These are phyloP conservation scores for Cyrtodaria siliqua DNA, from an alignment of 2,888 invertebrate genomes.

Conservation along the genomic window DNA sequence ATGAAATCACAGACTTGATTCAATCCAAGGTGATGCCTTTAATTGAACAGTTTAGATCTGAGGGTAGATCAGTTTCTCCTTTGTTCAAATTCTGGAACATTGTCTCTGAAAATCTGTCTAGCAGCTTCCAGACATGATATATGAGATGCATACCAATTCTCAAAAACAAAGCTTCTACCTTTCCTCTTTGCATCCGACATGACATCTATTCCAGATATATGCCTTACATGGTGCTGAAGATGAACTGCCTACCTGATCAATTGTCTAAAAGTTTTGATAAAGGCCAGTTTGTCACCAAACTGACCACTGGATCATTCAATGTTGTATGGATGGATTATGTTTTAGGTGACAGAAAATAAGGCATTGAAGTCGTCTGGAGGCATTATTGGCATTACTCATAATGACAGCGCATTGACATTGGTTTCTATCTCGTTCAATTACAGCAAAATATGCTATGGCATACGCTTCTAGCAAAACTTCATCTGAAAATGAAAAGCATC, in stretches of 20 bases:
- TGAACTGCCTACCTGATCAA: slow-evolving; percentile 1
- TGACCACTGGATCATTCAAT: slow-evolving; percentile 1
- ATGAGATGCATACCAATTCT: slow-evolving; percentile 1
- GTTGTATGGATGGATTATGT: slow-evolving; percentile 21
- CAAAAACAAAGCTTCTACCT: slow-evolving; percentile 11
- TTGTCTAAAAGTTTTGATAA: background rate
- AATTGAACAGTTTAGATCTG: slow-evolving; percentile 13
- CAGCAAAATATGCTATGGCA: slow-evolving; percentile 11
- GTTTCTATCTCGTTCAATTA: slow-evolving; percentile 9
- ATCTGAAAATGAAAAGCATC: background rate
- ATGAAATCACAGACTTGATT: too few relatives aligned
- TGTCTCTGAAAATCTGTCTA: slow-evolving; percentile 8
- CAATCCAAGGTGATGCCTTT: too few relatives aligned
- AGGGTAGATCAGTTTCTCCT: slow-evolving; percentile 19
- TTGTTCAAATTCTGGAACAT: slow-evolving; percentile 30
- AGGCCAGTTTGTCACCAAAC: slow-evolving; percentile 2
- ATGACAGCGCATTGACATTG: slow-evolving; percentile 10
- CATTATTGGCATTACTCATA: slow-evolving; percentile 24
- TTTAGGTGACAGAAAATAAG: slow-evolving; percentile 34
- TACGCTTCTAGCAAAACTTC: background rate
- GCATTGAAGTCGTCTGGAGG: slow-evolving; percentile 32
- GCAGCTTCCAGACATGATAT: slow-evolving; percentile 7
- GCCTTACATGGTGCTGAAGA: slow-evolving; percentile 1
- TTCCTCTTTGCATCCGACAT: slow-evolving; percentile 12
- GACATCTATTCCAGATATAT: slow-evolving; percentile 9